phyloP scores from a whole-genome alignment of 2,113 vertebrate species.

The Leucopsar rothschildi region DNA sequence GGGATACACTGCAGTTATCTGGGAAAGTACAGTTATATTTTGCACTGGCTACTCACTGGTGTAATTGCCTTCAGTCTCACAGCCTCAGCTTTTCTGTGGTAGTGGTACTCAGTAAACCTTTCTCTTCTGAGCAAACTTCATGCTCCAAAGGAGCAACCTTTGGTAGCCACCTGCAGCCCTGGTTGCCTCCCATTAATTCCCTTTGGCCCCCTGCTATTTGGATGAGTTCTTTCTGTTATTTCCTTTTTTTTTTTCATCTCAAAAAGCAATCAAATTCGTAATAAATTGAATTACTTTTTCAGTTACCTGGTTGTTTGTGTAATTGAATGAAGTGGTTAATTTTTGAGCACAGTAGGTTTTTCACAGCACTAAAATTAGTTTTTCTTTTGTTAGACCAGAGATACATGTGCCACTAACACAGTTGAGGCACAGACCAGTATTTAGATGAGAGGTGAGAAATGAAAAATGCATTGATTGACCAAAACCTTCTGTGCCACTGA shows the following conservation, averaged over 20 bases:
- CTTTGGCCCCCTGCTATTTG: neutral
- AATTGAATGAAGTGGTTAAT: conserved; percentile 39
- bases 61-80: neutral
- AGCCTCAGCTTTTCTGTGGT: neutral
- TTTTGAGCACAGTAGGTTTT: conserved; percentile 7
- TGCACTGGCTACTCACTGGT: accelerated
- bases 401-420: neutral
- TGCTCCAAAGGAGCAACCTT: neutral
- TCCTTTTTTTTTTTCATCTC: neutral
- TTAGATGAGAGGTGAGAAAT: conserved; percentile 19
- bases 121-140: neutral
- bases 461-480: conserved; percentile 25
- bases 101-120: neutral
- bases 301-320: neutral
- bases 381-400: conserved; percentile 4
- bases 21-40: neutral
- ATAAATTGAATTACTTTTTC: neutral
- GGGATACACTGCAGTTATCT: neutral
- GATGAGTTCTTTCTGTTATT: neutral
- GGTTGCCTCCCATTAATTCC: neutral
- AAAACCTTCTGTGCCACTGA: conserved; percentile 22
- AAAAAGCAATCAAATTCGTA: neutral
- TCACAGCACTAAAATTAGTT: neutral
- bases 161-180: neutral
- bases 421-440: neutral